Percentiles rank a stretch among this genome's conserved stretches.
These are phyloP conservation scores for Geococcyx californianus DNA, from an alignment of 2,113 vertebrate genomes.

Conservation along the genomic window DNA sequence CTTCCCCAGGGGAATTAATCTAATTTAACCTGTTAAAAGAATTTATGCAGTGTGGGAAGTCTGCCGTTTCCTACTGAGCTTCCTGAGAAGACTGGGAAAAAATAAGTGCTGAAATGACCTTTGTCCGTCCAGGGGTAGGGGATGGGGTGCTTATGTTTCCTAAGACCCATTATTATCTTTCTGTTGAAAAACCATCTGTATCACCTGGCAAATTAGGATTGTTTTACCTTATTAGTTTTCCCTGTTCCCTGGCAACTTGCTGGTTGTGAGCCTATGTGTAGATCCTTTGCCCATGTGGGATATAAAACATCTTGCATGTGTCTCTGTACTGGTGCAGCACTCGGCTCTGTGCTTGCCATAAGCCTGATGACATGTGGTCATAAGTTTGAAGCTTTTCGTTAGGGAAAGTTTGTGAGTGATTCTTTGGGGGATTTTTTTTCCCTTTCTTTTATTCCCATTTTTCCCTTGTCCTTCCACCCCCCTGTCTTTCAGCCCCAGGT, in stretches of 20 bases:
- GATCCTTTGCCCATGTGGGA: not conserved
- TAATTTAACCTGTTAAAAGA: not conserved
- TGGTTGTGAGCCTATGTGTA: not conserved
- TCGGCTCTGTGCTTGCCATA: fast-evolving
- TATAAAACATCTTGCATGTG: not conserved
- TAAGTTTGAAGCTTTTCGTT: not conserved
- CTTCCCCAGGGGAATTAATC: not conserved
- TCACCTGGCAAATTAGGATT: not conserved
- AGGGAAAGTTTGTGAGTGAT: not conserved
- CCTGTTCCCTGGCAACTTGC: not conserved
- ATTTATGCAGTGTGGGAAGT: not conserved
- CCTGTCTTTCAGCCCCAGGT: not conserved
- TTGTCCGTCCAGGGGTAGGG: not conserved
- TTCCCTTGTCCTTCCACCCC: not conserved
- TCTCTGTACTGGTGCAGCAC: not conserved
- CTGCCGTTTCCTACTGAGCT: not conserved
- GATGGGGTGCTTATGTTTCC: not conserved
- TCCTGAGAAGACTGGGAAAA: not conserved
- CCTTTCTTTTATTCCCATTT: too few relatives aligned
- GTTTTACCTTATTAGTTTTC: not conserved
- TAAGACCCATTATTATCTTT: not conserved
- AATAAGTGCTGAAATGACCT: not conserved
- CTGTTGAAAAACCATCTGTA: not conserved
- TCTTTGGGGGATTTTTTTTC: not conserved
- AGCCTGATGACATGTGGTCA: fast-evolving